Conservation (phyloP, 2,113 vertebrate genomes). For the Prochilodus magdalenae region DNA sequence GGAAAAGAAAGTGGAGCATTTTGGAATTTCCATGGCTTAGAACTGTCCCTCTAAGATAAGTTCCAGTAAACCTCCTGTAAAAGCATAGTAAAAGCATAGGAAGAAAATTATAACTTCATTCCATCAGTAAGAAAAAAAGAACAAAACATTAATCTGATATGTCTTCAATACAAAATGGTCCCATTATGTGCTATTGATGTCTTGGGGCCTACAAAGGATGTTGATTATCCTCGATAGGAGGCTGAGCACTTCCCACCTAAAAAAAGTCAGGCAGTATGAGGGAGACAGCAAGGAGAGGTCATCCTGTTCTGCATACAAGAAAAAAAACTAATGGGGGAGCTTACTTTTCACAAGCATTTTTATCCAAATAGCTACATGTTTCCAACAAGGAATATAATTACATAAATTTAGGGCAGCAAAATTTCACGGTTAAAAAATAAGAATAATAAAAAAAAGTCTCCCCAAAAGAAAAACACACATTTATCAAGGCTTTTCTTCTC, state of each 20-base stretch:
- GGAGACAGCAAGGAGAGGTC: slow-evolving; percentile 87
- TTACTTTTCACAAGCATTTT: slow-evolving; percentile 79
- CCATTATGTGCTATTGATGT: slow-evolving; percentile 93
- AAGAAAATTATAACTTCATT: slow-evolving; percentile 83
- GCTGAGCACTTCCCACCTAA: slow-evolving; percentile 77
- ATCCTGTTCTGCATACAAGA: slow-evolving; percentile 82
- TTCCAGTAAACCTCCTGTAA: slow-evolving; percentile 85
- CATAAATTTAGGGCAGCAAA: slow-evolving; percentile 71
- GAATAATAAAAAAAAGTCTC: slow-evolving; percentile 68
- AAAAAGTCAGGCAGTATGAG: slow-evolving; percentile 88
- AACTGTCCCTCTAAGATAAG: slow-evolving; percentile 81
- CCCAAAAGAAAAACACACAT: slow-evolving; percentile 76
- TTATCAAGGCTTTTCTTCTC: slow-evolving; percentile 78
- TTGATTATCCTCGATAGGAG: slow-evolving; percentile 57
- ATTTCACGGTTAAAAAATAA: slow-evolving; percentile 73
- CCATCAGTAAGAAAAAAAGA: slow-evolving; percentile 80
- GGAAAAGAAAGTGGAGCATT: slow-evolving; percentile 71
- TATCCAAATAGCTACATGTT: slow-evolving; percentile 80
- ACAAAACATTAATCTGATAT: slow-evolving; percentile 86
- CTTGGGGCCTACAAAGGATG: slow-evolving; percentile 73
- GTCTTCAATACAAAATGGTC: slow-evolving; percentile 92
- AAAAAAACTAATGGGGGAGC: slow-evolving; percentile 76
- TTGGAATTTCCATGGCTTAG: slow-evolving; percentile 79
- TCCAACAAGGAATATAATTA: slow-evolving; percentile 74
- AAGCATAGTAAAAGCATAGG: slow-evolving; percentile 79